Percentiles rank a stretch among this genome's conserved stretches.
Conservation (phyloP, 2,113 vertebrate species). For the Sigmodon hispidus region DNA sequence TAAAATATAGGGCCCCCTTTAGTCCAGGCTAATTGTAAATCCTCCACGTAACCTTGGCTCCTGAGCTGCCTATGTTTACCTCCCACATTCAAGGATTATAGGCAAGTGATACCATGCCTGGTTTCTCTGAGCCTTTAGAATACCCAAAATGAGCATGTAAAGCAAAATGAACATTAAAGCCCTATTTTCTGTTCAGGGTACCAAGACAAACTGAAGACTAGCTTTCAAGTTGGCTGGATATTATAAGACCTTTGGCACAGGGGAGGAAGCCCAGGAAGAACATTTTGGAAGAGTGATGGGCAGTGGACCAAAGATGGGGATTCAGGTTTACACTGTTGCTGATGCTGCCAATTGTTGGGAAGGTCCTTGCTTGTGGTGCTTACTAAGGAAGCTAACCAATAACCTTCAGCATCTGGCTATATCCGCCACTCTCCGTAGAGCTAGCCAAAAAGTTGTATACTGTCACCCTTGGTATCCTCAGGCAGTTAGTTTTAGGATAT, state of each 20-base stretch:
- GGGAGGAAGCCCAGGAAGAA: background rate
- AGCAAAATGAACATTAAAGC: background rate
- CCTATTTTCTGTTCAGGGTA: background rate
- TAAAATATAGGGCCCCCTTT: background rate
- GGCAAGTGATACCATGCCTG: background rate
- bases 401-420: slow-evolving; percentile 29
- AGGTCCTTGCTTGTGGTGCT: background rate
- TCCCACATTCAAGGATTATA: background rate
- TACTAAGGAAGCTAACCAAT: slow-evolving; percentile 15
- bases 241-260: background rate
- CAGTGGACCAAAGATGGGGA: background rate
- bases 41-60: background rate
- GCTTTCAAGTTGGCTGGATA: background rate
- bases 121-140: background rate
- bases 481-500: background rate
- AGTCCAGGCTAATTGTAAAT: background rate
- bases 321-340: background rate
- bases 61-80: background rate
- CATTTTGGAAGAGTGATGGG: background rate
- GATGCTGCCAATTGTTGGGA: background rate
- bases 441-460: background rate
- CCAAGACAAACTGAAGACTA: background rate
- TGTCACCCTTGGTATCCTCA: background rate
- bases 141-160: background rate
- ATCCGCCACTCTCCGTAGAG: background rate